Evolutionary conservation across 1,140 invertebrate species (phyloP), one percentile per base, ranked within the genome.

Genomic region (Zelostemma sp.): DNA sequence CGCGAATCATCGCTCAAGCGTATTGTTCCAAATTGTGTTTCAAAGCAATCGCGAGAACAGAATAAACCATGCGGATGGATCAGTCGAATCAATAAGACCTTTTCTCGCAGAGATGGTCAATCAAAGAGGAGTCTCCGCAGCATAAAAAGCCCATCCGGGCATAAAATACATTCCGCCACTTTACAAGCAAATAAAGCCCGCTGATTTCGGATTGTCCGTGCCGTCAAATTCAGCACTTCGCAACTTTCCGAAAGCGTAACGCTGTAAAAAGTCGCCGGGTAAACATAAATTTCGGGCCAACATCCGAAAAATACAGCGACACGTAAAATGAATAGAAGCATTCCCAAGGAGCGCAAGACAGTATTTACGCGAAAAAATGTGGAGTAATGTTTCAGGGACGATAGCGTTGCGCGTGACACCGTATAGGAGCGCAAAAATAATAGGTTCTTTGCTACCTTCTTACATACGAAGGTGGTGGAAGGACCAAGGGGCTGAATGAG

Each of bases 391-490:
- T 55, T 63, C 48, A 59, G 18, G 17, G 57, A 59, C 49, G 58
- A 59, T 50, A 47, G 54, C 19, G 57, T 64, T 50, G 68, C 74
- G 64, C 72, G 68, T 76, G 75, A 73, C 69, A 55, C 56, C 58
- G 61, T 71, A 72, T 66, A 74, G 68, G 61, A 75, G 75, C 48
- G 49, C 56, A 72, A 66, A 80, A 80, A 79, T 80, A 80, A 80
- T 80, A 78, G 73, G 59, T 78, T 54, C 66, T 66, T 59, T 68
- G 67, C 70, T 68, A 63, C 25, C 63, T 74, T 43, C 68, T 58
- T 71, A 64, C 61, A 53, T 60, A 54, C 25, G 31, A 63, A 47
- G 65, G 54, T 48, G 50, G 69, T 49, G 59, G 71, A 35, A 47
- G 55, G 63, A 48, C 35, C 50, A 54, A 51, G 60, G 55, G 38